A percentile compares a stretch with the other conserved stretches of the same genome.
Conservation (phyloP, 2,113 vertebrate genomes). For the Stegostoma tigrinum region DNA sequence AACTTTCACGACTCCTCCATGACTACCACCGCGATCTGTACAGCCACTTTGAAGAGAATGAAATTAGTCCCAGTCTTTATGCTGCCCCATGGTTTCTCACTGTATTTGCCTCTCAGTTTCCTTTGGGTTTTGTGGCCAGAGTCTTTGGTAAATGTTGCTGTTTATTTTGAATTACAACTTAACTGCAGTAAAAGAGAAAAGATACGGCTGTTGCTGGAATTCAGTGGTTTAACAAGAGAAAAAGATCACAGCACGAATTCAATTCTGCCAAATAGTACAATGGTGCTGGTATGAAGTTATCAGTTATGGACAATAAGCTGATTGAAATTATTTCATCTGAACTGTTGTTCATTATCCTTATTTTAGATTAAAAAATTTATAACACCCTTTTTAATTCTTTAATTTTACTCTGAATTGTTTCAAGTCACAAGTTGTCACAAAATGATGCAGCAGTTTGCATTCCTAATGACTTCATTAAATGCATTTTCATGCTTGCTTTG, state of each 20-base stretch:
- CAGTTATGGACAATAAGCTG: neutral
- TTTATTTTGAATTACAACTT: neutral
- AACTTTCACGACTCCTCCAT: slow-evolving; percentile 69
- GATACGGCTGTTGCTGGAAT: neutral
- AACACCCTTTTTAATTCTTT: slow-evolving; percentile 8
- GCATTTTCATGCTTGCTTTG: neutral
- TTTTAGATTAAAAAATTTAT: neutral
- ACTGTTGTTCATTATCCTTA: neutral
- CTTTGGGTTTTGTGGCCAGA: slow-evolving; percentile 68
- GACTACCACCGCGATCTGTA: slow-evolving; percentile 71
- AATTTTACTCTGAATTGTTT: slow-evolving; percentile 2
- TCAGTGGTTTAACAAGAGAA: neutral
- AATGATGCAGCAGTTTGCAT: neutral
- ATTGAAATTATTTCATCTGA: neutral
- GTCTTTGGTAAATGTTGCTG: slow-evolving; percentile 61
- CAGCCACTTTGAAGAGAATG: slow-evolving; percentile 64
- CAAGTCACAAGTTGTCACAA: neutral
- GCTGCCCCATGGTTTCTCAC: slow-evolving; percentile 75
- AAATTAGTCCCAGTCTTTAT: slow-evolving; percentile 71
- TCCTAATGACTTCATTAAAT: neutral
- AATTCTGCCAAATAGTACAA: neutral
- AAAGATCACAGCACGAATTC: neutral
- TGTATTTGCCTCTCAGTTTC: slow-evolving; percentile 71
- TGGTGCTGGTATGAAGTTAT: neutral
- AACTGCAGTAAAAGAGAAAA: neutral